Evolutionary conservation across 2,797 vertebrate genomes (phyloP).

Genomic region (Hydrophis major): DNA sequence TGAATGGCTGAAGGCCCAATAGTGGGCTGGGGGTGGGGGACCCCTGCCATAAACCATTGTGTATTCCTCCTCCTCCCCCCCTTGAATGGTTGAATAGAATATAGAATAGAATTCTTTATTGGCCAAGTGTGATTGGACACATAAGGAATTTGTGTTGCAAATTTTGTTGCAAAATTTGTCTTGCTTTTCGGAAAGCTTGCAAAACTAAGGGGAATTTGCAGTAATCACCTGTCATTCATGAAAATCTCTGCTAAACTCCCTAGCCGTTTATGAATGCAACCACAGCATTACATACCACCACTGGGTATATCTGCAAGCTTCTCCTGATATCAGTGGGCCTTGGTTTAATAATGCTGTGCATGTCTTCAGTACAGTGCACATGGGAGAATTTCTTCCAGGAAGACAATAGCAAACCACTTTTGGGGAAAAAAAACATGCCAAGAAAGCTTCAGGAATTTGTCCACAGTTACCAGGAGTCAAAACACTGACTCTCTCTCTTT

Average conservation of each 20-base stretch:
- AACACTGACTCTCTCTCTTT: background rate
- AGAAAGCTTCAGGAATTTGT: background rate
- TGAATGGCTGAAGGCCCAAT: background rate
- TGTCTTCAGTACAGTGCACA: constrained; percentile 10
- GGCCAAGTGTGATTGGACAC: no score
- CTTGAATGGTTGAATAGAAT: background rate
- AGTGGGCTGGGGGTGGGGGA: background rate
- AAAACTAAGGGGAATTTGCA: background rate
- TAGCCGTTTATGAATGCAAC: background rate
- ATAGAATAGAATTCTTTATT: no score
- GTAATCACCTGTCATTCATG: background rate
- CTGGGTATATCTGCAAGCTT: constrained; percentile 1
- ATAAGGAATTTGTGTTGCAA: no score
- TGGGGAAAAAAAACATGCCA: background rate
- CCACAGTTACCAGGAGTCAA: background rate
- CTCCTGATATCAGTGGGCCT: constrained; percentile 10
- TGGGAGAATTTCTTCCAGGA: background rate
- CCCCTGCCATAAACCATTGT: background rate
- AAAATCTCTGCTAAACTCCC: background rate
- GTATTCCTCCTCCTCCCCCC: no score
- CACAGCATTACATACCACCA: background rate
- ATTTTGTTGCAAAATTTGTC: background rate
- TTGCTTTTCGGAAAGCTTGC: background rate
- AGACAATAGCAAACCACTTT: background rate
- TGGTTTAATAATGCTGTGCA: background rate